phyloP scores from a whole-genome alignment of 92 coral and sea anemone species.

The Bergia sp. region DNA sequence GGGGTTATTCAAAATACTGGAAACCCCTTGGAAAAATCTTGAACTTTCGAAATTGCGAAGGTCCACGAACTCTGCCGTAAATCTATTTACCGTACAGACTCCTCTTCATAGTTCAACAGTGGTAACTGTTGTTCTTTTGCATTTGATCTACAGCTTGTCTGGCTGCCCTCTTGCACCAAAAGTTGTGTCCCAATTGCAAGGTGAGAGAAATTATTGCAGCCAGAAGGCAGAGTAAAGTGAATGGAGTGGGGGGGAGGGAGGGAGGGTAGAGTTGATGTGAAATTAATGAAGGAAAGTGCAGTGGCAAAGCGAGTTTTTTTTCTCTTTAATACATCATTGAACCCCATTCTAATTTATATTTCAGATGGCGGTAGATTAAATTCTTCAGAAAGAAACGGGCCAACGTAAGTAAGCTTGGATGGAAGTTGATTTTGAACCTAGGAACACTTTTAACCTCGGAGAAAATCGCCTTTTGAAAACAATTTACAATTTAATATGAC shows the following conservation, averaged over 20 bases:
- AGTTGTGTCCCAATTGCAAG: conserved; percentile 64
- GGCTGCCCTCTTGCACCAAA: conserved; percentile 98
- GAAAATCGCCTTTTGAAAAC: not conserved
- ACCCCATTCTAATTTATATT: not conserved
- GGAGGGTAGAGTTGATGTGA: too few relatives aligned
- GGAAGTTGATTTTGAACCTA: not conserved
- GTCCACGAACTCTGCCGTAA: too few relatives aligned
- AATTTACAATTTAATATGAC: not conserved
- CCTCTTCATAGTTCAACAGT: not conserved
- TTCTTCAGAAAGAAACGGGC: conserved; percentile 57
- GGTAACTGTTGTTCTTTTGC: not conserved
- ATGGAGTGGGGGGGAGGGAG: not conserved
- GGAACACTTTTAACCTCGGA: too few relatives aligned
- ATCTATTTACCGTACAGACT: too few relatives aligned
- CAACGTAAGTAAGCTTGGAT: conserved; percentile 38
- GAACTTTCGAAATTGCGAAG: too few relatives aligned
- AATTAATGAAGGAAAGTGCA: too few relatives aligned
- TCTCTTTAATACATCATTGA: not conserved
- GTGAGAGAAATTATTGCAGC: conserved; percentile 23
- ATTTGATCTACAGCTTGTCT: conserved; percentile 66
- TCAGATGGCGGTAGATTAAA: conserved; percentile 38
- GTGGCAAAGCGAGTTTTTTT: too few relatives aligned
- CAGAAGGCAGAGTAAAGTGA: too few relatives aligned
- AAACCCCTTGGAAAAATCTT: too few relatives aligned
- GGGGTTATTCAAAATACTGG: too few relatives aligned